Evolutionary conservation across 2,888 invertebrate species (phyloP).

Genomic region (Colostygia pectinataria): DNA sequence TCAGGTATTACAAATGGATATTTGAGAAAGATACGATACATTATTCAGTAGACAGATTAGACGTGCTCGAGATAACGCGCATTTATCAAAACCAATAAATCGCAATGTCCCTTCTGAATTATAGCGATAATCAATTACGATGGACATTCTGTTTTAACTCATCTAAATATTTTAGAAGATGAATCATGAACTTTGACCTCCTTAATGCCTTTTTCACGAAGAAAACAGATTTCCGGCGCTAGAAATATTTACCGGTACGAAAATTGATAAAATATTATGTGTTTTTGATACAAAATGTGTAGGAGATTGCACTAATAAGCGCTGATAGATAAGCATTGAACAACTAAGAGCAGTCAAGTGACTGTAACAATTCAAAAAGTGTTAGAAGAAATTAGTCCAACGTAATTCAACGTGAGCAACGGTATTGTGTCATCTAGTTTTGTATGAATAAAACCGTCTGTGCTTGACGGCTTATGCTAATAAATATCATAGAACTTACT

Average conservation of each 20-base stretch:
- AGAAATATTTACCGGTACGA: background rate
- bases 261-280: no score
- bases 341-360: no score
- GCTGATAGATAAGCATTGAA: no score
- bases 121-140: slow-evolving; percentile 43
- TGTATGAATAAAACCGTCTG: no score
- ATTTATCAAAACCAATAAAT: slow-evolving; percentile 37
- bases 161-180: slow-evolving; percentile 48
- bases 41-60: slow-evolving; percentile 32
- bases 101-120: slow-evolving; percentile 36
- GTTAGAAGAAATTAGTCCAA: no score
- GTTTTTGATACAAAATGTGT: no score
- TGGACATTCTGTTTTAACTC: slow-evolving; percentile 42
- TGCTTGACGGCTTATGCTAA: no score
- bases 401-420: no score
- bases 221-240: background rate
- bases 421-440: no score
- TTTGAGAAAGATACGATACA: slow-evolving; percentile 21
- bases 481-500: no score
- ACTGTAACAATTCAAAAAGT: no score
- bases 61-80: slow-evolving; percentile 29
- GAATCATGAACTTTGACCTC: slow-evolving; percentile 65
- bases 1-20: slow-evolving; percentile 14
- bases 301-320: no score
- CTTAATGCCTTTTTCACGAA: slow-evolving; percentile 14